phyloP scores from a whole-genome alignment of 2,888 invertebrate species.

The Himalopsyche japonica region DNA sequence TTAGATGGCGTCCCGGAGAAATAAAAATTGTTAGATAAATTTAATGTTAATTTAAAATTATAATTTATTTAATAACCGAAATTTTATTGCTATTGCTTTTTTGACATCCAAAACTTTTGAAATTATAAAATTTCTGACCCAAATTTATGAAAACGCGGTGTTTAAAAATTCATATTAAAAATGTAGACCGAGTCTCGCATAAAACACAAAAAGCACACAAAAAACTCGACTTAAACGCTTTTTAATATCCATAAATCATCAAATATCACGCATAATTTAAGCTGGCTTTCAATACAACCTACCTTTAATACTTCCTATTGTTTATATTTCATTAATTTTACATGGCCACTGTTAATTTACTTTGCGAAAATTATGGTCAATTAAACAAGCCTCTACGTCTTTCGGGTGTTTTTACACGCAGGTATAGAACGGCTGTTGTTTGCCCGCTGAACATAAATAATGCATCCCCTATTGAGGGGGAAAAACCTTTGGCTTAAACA shows the following conservation, averaged over 20 bases:
- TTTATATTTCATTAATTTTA: neutral
- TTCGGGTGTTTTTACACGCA: neutral
- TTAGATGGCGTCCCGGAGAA: too few relatives aligned
- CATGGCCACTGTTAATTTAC: neutral
- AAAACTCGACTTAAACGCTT: neutral
- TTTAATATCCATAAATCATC: neutral
- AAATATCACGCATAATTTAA: neutral
- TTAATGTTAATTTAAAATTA: too few relatives aligned
- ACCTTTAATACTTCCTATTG: neutral
- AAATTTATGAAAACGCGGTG: neutral
- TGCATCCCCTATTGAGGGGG: constrained; percentile 23
- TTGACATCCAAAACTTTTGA: neutral
- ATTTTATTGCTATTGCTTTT: too few relatives aligned
- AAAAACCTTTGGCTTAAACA: neutral
- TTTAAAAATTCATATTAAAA: neutral
- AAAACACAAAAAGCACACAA: neutral
- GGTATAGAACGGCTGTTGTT: neutral
- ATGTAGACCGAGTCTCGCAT: neutral
- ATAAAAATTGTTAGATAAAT: too few relatives aligned
- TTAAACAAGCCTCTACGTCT: neutral
- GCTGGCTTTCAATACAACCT: neutral
- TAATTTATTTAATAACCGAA: too few relatives aligned
- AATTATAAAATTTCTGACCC: neutral
- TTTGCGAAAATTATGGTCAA: neutral
- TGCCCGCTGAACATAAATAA: constrained; percentile 32